Percentiles rank a stretch among this genome's conserved stretches.
Evolutionary conservation across 2,797 vertebrate species (phyloP).

Genomic region (Gastrophryne carolinensis): DNA sequence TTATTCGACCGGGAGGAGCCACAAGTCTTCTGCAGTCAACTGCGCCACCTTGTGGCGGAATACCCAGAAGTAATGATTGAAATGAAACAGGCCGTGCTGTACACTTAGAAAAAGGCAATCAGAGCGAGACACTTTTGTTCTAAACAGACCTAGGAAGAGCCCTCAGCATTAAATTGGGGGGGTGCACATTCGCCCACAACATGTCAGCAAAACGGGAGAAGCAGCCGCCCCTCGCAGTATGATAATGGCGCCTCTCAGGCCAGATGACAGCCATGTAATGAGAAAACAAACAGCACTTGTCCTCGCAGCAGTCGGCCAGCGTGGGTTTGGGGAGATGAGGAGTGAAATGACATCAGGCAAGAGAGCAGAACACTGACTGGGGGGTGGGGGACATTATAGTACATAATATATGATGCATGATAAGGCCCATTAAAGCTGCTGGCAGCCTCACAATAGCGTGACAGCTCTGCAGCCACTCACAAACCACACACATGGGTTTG

Average conservation of each 20-base stretch:
- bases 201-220: not conserved
- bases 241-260: constrained; percentile 21
- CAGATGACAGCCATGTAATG: not conserved
- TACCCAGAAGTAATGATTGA: no score
- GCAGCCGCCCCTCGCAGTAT: not conserved
- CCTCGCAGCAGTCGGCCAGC: not conserved
- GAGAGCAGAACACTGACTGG: not conserved
- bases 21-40: no score
- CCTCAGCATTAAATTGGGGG: not conserved
- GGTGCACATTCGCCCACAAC: not conserved
- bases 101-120: no score
- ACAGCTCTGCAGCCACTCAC: no score
- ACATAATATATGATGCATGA: no score
- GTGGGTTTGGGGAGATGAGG: constrained; percentile 24
- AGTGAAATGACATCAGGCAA: constrained; percentile 30
- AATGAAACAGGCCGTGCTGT: no score
- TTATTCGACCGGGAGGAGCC: no score
- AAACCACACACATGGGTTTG: no score
- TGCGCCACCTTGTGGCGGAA: no score
- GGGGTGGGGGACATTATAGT: no score
- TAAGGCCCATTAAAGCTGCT: no score
- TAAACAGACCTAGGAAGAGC: not conserved
- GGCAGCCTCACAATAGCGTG: no score
- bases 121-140: not conserved
- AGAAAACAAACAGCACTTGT: constrained; percentile 40